Evolutionary conservation across 2,888 invertebrate genomes (phyloP).

Genomic region (Apantesis nais): DNA sequence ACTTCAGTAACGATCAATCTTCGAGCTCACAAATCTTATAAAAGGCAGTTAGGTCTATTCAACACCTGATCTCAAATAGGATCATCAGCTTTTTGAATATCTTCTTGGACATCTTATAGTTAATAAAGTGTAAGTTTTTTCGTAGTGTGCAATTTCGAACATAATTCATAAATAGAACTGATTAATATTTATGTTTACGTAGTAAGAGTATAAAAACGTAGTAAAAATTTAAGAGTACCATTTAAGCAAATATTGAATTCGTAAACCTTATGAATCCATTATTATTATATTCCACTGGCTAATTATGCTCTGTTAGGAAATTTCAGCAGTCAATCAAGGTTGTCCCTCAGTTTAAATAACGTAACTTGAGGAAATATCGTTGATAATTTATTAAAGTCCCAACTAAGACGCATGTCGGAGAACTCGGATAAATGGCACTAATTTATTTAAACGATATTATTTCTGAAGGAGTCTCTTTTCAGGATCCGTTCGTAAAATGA

Average conservation of each 20-base stretch:
- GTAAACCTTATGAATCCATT: slow-evolving; percentile 21
- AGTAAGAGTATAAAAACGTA: background rate
- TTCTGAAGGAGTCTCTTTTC: slow-evolving; percentile 65
- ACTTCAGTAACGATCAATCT: too few relatives aligned
- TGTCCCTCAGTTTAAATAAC: slow-evolving; percentile 47
- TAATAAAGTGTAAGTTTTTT: too few relatives aligned
- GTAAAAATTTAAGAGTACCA: background rate
- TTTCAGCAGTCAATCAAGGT: slow-evolving; percentile 51
- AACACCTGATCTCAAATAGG: too few relatives aligned
- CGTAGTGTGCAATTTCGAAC: too few relatives aligned
- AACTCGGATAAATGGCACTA: slow-evolving; percentile 65
- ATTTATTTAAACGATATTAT: slow-evolving; percentile 75
- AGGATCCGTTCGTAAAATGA: slow-evolving; percentile 66
- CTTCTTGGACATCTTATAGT: too few relatives aligned
- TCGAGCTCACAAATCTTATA: too few relatives aligned
- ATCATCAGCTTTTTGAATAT: too few relatives aligned
- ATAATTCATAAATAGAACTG: too few relatives aligned
- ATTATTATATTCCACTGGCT: slow-evolving; percentile 26
- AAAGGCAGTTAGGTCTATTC: too few relatives aligned
- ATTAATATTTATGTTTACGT: background rate
- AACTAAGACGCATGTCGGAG: slow-evolving; percentile 56
- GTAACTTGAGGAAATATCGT: slow-evolving; percentile 62
- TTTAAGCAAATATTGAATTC: background rate
- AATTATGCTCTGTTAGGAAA: slow-evolving; percentile 34
- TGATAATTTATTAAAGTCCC: slow-evolving; percentile 64